phyloP scores from a whole-genome alignment of 2,113 vertebrate genomes.

The Leptodactylus fuscus region DNA sequence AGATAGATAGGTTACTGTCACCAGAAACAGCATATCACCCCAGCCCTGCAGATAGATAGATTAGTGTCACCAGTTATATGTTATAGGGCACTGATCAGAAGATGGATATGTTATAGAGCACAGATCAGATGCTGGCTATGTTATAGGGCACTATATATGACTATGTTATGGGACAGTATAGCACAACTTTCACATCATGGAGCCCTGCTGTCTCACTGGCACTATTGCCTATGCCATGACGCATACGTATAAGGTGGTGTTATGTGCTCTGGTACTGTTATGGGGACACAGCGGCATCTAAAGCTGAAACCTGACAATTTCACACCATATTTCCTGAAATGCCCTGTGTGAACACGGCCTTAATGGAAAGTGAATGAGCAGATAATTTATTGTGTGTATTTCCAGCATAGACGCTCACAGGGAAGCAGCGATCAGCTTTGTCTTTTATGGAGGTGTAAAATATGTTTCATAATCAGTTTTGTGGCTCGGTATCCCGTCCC shows the following conservation, averaged over 20 bases:
- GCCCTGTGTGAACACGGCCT: not conserved
- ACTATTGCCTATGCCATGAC: not conserved
- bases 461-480: conserved; percentile 40
- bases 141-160: too few relatives aligned
- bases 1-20: too few relatives aligned
- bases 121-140: too few relatives aligned
- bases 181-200: too few relatives aligned
- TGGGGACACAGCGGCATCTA: not conserved
- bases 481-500: conserved; percentile 23
- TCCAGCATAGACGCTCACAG: not conserved
- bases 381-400: not conserved
- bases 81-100: too few relatives aligned
- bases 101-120: too few relatives aligned
- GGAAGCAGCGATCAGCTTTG: not conserved
- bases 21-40: too few relatives aligned
- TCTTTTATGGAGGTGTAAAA: conserved; percentile 32
- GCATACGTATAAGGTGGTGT: not conserved
- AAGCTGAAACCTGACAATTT: not conserved
- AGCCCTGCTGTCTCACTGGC: too few relatives aligned
- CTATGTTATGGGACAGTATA: too few relatives aligned
- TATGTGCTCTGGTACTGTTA: not conserved
- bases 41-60: too few relatives aligned
- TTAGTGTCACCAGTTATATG: too few relatives aligned
- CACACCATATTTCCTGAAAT: not conserved
- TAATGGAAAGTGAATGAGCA: not conserved